Conservation (phyloP, 1,140 invertebrate species). For the Calosoma granatense region DNA sequence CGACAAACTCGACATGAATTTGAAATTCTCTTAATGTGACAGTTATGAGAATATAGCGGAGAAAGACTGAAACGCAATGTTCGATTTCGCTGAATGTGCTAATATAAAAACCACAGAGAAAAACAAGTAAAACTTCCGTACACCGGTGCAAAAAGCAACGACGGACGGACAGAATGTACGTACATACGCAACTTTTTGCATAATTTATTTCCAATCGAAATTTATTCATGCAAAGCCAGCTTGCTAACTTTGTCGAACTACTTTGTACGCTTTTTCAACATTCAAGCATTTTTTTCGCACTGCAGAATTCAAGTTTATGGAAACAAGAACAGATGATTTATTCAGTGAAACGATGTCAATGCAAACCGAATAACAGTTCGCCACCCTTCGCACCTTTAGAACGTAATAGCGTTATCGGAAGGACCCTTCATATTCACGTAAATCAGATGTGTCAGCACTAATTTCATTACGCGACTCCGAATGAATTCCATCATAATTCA, state of each 20-base stretch:
- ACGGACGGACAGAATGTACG: background rate
- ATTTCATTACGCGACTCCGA: too few relatives aligned
- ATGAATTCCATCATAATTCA: too few relatives aligned
- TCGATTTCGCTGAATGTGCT: background rate
- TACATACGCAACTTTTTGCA: background rate
- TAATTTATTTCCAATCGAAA: background rate
- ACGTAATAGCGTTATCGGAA: too few relatives aligned
- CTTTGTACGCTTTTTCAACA: background rate
- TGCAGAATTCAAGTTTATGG: background rate
- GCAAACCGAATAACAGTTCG: too few relatives aligned
- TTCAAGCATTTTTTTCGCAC: background rate
- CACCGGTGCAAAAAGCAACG: background rate
- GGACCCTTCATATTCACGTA: too few relatives aligned
- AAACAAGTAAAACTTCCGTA: background rate
- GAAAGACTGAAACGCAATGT: background rate
- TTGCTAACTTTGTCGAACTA: background rate
- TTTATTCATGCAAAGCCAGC: background rate
- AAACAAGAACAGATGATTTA: background rate
- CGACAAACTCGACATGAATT: background rate
- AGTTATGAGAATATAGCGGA: background rate
- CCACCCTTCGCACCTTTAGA: too few relatives aligned
- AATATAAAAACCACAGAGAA: background rate
- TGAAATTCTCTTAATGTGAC: background rate
- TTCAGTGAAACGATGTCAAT: background rate
- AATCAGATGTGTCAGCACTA: too few relatives aligned